Evolutionary conservation across 92 coral and sea anemone species (phyloP), one percentile per base, ranked within the genome.

Genomic region (Phenganax marumi): DNA sequence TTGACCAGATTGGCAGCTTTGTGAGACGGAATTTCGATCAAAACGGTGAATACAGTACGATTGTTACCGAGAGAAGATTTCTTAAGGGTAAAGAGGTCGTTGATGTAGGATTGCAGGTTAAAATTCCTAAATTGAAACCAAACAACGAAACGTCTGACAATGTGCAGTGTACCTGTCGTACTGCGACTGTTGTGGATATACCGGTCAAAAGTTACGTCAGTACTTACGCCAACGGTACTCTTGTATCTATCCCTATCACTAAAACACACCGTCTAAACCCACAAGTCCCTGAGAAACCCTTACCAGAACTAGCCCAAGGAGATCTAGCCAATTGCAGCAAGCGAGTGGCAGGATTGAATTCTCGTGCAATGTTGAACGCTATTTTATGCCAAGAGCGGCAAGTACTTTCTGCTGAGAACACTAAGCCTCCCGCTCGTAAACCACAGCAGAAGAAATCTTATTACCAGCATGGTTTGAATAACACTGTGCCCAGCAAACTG

Each of bases 301-400:
- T 95, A 17, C 81, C 90, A 14, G 97, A 96, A 80, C 92, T 91
- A 65, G 82, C 93, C 81, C 52, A 86, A 50, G 93, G 99, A 76
- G 93, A 94, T 75, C 86, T 91, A 14, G 96, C 99, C 48, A 58
- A 68, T 46, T 83, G 89, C 18, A 92, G 93, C n/a, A 92, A 92
- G 80, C 90, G 99, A 3, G 87, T 94, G 14, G 99, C 91, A 14
- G 91, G 97, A 22, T 81, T 96, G 18, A 92, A 92, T 85, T 90
- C 93, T 48, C 96, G 89, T 82, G 99, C 99, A 7, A 96, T 96
- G 99, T 87, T 90, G n/a, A 92, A 96, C 82, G 93, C 92, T 18
- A 92, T 96, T 85, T 76, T 90, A 22, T 87, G 91, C 25, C 82
- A 77, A 75, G 93, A 92, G 69, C 97, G 97, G 26, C 97, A 93